Evolutionary conservation across 1,140 invertebrate genomes (phyloP).

Genomic region (Grapholita molesta): DNA sequence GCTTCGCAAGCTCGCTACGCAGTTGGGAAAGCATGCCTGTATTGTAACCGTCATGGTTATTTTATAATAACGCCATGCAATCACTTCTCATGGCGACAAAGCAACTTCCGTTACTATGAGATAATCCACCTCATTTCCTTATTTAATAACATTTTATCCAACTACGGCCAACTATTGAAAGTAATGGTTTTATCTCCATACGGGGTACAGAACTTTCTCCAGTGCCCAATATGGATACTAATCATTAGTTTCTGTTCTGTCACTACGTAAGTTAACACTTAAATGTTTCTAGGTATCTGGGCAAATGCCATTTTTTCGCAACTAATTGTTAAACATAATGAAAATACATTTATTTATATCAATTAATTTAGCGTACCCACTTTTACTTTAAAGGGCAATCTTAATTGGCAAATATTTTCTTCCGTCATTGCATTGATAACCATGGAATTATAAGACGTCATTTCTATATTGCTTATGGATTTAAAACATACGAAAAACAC

Average conservation of each 20-base stretch:
- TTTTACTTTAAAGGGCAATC: background rate
- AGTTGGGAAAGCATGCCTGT: background rate
- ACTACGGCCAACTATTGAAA: constrained; percentile 12
- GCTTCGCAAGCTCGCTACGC: background rate
- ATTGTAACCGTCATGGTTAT: background rate
- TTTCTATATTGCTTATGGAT: too few relatives aligned
- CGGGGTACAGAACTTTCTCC: background rate
- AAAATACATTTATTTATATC: background rate
- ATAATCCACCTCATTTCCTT: constrained; percentile 13
- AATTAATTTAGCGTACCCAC: background rate
- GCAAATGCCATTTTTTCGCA: background rate
- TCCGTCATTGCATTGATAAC: too few relatives aligned
- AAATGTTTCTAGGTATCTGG: background rate
- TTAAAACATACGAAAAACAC: too few relatives aligned
- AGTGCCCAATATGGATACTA: background rate
- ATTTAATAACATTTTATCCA: constrained; percentile 8
- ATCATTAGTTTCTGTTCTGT: background rate
- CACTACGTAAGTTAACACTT: background rate
- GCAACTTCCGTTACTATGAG: constrained; percentile 3
- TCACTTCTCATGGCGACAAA: constrained; percentile 9
- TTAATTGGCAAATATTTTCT: background rate
- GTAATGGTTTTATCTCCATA: constrained; percentile 4
- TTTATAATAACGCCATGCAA: background rate
- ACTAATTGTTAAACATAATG: background rate
- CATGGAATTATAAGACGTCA: too few relatives aligned